Conservation (phyloP, 2,113 vertebrate genomes). For the Thryonomys swinderianus region DNA sequence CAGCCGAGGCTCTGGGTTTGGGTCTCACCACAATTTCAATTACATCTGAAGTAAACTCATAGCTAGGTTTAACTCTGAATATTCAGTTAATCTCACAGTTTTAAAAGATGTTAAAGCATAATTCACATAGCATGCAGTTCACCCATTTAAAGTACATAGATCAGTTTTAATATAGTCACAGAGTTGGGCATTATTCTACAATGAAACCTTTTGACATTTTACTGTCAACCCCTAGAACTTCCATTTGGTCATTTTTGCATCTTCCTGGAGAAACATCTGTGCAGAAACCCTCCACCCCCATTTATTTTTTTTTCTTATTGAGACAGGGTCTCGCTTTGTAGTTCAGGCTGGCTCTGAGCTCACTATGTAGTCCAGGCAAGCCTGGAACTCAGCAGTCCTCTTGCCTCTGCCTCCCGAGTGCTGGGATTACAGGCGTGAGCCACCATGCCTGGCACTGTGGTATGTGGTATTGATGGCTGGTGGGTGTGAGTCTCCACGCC, state of each 20-base stretch:
- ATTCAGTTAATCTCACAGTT: background rate
- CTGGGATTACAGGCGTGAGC: too few species aligned
- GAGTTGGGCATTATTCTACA: background rate
- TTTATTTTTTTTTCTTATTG: too few species aligned
- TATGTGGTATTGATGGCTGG: too few species aligned
- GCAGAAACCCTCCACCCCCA: background rate
- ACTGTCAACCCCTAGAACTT: background rate
- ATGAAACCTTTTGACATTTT: background rate
- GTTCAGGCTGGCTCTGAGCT: too few species aligned
- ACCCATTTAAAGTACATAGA: background rate
- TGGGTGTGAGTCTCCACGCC: too few species aligned
- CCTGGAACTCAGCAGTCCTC: too few species aligned
- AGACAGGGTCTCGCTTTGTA: too few species aligned
- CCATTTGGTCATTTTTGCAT: background rate
- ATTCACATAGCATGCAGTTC: background rate
- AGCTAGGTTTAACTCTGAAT: background rate
- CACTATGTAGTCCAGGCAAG: too few species aligned
- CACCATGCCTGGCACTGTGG: too few species aligned
- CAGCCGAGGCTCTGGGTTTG: background rate
- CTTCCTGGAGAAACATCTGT: background rate
- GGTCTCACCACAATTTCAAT: background rate
- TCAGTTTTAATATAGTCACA: background rate
- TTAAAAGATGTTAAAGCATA: background rate
- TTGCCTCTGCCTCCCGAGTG: too few species aligned
- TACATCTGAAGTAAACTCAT: background rate